phyloP scores from a whole-genome alignment of 1,140 invertebrate species.

The Zaprionus ghesquierei region DNA sequence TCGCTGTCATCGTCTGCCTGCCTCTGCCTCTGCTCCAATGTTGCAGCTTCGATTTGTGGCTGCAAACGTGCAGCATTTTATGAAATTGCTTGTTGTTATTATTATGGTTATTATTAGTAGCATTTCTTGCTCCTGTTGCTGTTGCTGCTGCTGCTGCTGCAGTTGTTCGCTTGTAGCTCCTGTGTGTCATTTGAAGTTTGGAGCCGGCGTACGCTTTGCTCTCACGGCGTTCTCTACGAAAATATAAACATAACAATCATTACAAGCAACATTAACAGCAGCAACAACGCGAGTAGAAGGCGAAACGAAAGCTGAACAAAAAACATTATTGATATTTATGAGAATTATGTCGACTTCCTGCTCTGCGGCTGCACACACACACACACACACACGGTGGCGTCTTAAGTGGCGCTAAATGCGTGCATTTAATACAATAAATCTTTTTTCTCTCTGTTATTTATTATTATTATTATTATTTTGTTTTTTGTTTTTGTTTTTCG shows the following conservation, averaged over 20 bases:
- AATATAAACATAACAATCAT: conserved; percentile 79
- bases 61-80: conserved; percentile 70
- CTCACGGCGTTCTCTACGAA: conserved; percentile 63
- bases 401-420: conserved; percentile 79
- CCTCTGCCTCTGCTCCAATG: conserved; percentile 28
- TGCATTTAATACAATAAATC: conserved; percentile 79
- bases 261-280: conserved; percentile 36
- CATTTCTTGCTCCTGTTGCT: conserved; percentile 46
- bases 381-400: conserved; percentile 42
- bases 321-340: conserved; percentile 77
- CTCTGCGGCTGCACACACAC: conserved; percentile 22
- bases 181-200: conserved; percentile 67
- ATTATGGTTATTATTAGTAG: conserved; percentile 78
- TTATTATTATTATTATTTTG: conserved; percentile 21
- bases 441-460: conserved; percentile 47
- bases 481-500: conserved; percentile 15
- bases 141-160: conserved; percentile 18
- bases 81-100: conserved; percentile 78
- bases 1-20: conserved; percentile 23
- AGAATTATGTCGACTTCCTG: conserved; percentile 79
- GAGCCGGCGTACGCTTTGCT: conserved; percentile 43
- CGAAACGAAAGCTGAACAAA: conserved; percentile 66
- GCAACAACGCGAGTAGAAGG: conserved; percentile 15
- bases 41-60: conserved; percentile 50
- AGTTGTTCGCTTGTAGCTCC: neutral